Conservation (phyloP, 2,797 vertebrate species). For the Pipistrellus nathusii region DNA sequence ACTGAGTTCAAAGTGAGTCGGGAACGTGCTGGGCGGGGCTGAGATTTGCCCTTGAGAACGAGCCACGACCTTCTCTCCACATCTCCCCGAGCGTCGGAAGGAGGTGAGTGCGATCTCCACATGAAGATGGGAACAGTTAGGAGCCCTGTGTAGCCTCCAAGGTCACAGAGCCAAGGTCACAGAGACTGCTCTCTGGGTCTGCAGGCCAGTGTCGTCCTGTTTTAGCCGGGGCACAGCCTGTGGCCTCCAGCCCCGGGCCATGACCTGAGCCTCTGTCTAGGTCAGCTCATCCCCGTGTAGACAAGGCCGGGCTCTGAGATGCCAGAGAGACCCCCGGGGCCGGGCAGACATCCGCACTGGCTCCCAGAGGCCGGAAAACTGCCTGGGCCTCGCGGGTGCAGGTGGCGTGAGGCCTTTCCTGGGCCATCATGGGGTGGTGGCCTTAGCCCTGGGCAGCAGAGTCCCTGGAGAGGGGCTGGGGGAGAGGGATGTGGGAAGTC, state of each 20-base stretch:
- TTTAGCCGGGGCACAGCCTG: background rate
- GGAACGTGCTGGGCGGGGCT: background rate
- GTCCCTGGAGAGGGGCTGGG: background rate
- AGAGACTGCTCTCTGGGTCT: background rate
- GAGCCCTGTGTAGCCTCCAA: background rate
- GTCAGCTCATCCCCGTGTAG: background rate
- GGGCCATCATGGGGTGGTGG: background rate
- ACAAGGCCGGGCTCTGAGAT: background rate
- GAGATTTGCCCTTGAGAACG: background rate
- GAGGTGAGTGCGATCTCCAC: background rate
- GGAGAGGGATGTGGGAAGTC: background rate
- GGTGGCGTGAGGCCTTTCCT: background rate
- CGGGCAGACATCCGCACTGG: rapidly evolving
- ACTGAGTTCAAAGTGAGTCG: background rate
- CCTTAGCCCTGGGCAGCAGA: background rate
- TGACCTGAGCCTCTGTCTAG: background rate
- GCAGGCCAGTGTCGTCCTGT: background rate
- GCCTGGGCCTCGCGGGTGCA: background rate
- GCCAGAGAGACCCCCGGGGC: background rate
- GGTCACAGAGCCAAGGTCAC: background rate
- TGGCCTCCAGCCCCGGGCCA: background rate
- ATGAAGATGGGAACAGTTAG: background rate
- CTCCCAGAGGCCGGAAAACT: rapidly evolving
- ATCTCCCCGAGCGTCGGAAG: background rate
- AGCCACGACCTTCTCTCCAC: rapidly evolving